Base-by-base conservation (phyloP, 2,888 invertebrate genomes). In the Limnephilus lunatus region DNA sequence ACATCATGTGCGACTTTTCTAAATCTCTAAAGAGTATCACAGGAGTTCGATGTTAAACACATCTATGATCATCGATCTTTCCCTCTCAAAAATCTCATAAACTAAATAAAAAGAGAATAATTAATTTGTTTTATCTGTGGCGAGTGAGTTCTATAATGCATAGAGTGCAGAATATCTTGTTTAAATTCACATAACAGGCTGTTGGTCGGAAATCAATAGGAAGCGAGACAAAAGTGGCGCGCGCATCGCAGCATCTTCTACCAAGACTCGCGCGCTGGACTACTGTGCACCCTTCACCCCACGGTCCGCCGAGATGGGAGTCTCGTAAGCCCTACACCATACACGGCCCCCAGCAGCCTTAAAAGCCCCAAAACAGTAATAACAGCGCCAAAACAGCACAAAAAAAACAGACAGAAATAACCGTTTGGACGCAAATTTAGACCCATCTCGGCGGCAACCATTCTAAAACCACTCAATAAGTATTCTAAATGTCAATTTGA, bases 391-490 rank as follows among this genome's bases (percentile, higher is more conserved):
- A n/a, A 32, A 32, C 53, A 44, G 88, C 53, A n/a, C 32, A 89
- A 68, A 53, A 68, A 53, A 53, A 68, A 68, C 68, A 1, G 7
- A 25, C 68, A 68, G 9, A 68, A 68, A 68, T 68, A 25, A 68
- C 68, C 68, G 68, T 68, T 68, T 68, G 7, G 68, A n/a, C 81
- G 89, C 31, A 15, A 39, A 35, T 25, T 30, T 35, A 81, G 31
- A 30, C 86, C 86, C 86, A 87, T 87, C 86, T 87, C 80, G 89
- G 89, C 89, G 88, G 89, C 39, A 81, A 32, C 80, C 80, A 32
- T 25, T 30, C 89, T 39, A 48, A 68, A 68, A 32, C 30, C 86
- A 39, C 39, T 39, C 48, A 15, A 86, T 25, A 44, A 30, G 32
- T 25, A 31, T n/a, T 39, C 35, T 39, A 53, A 80, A 31, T 88